Evolutionary conservation across 2,113 vertebrate genomes (phyloP), one percentile per base, ranked within the genome.

Genomic region (Brachyistius frenatus): DNA sequence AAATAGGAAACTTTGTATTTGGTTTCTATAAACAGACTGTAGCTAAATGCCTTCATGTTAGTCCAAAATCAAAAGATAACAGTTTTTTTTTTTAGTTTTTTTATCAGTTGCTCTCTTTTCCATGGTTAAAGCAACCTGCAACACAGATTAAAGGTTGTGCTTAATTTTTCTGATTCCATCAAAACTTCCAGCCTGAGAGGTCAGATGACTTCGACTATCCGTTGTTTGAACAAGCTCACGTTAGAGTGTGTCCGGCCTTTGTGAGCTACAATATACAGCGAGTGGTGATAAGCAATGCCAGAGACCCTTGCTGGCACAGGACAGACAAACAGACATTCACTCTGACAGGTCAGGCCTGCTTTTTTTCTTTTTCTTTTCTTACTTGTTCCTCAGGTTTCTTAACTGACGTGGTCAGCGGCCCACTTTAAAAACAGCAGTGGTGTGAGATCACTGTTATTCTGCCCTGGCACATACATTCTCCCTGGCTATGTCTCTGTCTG

Each of bases 371-470:
- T 78, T 47, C 66, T 47, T 73, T 23, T 23, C 23, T 23, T 23
- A 23, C 23, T 23, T 23, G 23, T 23, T 88, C 65, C 50, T 86
- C 63, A 66, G 70, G 60, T 76, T 86, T 84, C 85, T 80, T 81
- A 78, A 89, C 88, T 88, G 83, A 80, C 44, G 78, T 89, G 87
- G 86, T 81, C 85, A 77, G 60, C 73, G 58, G 83, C 84, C 85
- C 79, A 74, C 55, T 91, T 86, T 77, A 67, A 87, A 91, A 90
- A 78, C 86, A 90, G 76, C 66, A 78, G 65, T 67, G 61, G 71
- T 60, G 72, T 92, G 86, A 91, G 86, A 82, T 92, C 85, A 90
- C 71, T 90, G 81, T 91, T 86, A 62, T 90, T 93, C 84, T 83
- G 30, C 58, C 58, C 52, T 60, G 7, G 63, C 71, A 46, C 16